These are phyloP conservation scores for Zalophus californianus DNA, from an alignment of 2,797 vertebrate genomes.

Conservation along the genomic window DNA sequence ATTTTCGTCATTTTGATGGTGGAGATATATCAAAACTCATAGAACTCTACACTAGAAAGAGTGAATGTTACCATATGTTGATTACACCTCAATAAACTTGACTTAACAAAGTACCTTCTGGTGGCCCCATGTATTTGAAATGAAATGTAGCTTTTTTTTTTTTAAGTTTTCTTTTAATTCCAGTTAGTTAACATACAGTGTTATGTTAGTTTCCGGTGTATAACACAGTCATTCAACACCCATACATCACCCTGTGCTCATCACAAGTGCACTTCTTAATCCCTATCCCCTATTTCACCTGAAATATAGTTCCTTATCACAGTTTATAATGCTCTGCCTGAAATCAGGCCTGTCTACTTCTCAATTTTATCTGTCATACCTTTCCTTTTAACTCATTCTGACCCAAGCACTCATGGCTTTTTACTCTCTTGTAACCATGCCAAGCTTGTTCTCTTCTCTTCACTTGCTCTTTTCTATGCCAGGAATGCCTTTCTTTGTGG, in stretches of 20 bases:
- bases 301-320: not conserved
- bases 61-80: not conserved
- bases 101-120: not conserved
- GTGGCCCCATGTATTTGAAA: not conserved
- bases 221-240: not conserved
- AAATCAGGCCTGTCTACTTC: not conserved
- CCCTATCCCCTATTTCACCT: not conserved
- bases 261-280: not conserved
- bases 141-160: not conserved
- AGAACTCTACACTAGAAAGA: not conserved
- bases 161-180: not conserved
- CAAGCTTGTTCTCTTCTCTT: not conserved
- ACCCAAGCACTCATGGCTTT: accelerated
- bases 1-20: not conserved
- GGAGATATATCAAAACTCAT: not conserved
- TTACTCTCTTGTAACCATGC: not conserved
- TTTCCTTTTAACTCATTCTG: not conserved
- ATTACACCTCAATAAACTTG: not conserved
- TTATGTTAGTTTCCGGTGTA: not conserved
- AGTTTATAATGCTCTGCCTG: not conserved
- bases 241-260: not conserved
- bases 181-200: not conserved
- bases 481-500: not conserved
- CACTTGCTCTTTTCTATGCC: not conserved
- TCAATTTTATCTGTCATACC: not conserved